Base-by-base conservation (phyloP, 2,797 vertebrate genomes). In the Leucoraja ocellata region DNA sequence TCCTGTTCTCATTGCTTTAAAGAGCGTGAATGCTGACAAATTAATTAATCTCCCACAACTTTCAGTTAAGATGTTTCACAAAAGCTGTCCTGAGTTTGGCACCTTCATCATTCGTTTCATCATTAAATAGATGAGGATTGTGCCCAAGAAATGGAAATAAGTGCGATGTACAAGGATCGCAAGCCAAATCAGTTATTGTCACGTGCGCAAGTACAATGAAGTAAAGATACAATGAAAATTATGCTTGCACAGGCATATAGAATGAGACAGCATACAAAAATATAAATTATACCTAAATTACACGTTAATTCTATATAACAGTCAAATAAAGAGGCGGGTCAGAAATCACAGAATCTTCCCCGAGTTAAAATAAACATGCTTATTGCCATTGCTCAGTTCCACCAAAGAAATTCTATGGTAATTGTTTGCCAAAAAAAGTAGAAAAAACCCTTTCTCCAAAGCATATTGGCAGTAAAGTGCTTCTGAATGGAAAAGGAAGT, bases 11-110 rank as follows among this genome's bases (percentile, higher is more conserved):
- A 54, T 92, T 13, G 74, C 36, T 91, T 36, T 92, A 92, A 58
- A 76, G 68, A 25, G 13, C 74, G 90, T 16, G 23, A 73, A 74
- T 36, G 36, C 36, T 92, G 68, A 92, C 46, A 90, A 90, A 90
- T 36, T 90, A 71, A 90, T 90, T 71, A 90, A 18, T 21, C 63
- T 90, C 63, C 68, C n/a, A 23, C 61, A n/a, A 68, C 16, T 11
- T 91, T 18, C n/a, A 63, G 0, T 23, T 68, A 88, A 68, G n/a
- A 16, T 68, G 23, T n/a, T 68, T 6, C n/a, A 88, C 58, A n/a
- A 86, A 86, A 86, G 83, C 58, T 63, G 54, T 25, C 83, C n/a
- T 88, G n/a, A 68, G 36, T 88, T 88, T 65, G 61, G 36, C 16
- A 68, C 16, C 84, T 86, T 86, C 83, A 63, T 63, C 54, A 86